Evolutionary conservation across 1,140 invertebrate genomes (phyloP).

Genomic region (Drosophila miranda): DNA sequence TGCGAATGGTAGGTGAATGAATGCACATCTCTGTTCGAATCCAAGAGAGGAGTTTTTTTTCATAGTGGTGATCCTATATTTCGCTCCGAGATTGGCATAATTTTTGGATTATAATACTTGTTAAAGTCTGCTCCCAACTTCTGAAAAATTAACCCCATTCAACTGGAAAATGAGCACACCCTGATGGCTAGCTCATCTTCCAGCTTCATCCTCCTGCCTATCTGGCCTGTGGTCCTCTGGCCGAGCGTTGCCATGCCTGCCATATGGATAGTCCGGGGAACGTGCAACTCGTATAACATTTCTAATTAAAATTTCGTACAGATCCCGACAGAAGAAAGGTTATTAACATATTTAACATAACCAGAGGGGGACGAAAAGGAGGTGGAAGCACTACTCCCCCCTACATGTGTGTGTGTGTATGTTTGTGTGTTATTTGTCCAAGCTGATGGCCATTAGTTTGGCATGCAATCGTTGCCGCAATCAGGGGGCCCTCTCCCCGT

Average conservation of each 20-base stretch:
- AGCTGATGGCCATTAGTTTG: constrained; percentile 76
- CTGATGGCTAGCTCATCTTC: constrained; percentile 8
- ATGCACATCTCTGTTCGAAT: not conserved
- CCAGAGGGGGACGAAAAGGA: constrained; percentile 18
- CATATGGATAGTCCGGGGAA: constrained; percentile 21
- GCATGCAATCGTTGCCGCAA: constrained; percentile 68
- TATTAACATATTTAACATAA: constrained; percentile 79
- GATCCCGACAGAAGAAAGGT: constrained; percentile 39
- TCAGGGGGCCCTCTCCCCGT: not conserved
- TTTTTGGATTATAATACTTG: constrained; percentile 14
- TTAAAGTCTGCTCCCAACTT: not conserved
- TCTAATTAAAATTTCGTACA: constrained; percentile 76
- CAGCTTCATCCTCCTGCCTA: not conserved
- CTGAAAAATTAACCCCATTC: constrained; percentile 28
- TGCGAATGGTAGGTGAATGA: not conserved
- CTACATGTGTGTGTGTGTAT: not conserved
- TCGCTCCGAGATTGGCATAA: not conserved
- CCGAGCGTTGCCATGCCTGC: constrained; percentile 9
- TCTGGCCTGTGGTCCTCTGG: not conserved
- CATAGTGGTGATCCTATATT: too few species aligned
- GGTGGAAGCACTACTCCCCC: not conserved
- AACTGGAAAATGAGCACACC: constrained; percentile 37
- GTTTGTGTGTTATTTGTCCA: constrained; percentile 61
- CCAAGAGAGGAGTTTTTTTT: not conserved
- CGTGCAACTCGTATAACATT: constrained; percentile 75